Conservation (phyloP, 1,140 invertebrate species). For the Meloidogyne hapla region DNA sequence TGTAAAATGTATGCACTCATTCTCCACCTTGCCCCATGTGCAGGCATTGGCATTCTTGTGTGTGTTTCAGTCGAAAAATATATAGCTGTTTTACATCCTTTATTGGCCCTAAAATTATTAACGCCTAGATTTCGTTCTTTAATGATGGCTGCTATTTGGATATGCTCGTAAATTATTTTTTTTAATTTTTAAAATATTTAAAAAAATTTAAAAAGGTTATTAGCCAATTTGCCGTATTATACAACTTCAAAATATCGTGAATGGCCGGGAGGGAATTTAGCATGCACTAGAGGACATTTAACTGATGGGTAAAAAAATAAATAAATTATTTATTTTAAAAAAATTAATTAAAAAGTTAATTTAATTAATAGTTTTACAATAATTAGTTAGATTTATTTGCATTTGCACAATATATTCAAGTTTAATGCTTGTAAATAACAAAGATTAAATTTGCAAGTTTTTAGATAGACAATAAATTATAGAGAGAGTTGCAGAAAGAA, state of each 20-base stretch:
- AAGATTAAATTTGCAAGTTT: no score
- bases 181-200: not conserved
- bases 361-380: no score
- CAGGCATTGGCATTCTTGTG: slow-evolving; percentile 61
- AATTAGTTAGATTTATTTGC: no score
- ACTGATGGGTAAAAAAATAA: not conserved
- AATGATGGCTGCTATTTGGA: slow-evolving; percentile 52
- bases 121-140: slow-evolving; percentile 48
- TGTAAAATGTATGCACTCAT: slow-evolving; percentile 60
- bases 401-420: no score
- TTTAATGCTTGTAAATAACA: no score
- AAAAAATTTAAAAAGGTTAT: not conserved
- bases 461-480: no score
- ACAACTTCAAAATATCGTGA: not conserved
- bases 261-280: not conserved
- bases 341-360: no score
- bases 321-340: not conserved
- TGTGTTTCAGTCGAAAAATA: slow-evolving; percentile 63
- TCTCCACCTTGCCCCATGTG: slow-evolving; percentile 60
- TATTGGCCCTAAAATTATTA: slow-evolving; percentile 58
- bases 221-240: slow-evolving; percentile 23
- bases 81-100: slow-evolving; percentile 56
- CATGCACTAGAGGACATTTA: not conserved
- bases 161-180: slow-evolving; percentile 35
- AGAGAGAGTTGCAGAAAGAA: no score